Evolutionary conservation across 2,797 vertebrate genomes (phyloP).

Genomic region (Melanotaenia trifasciata): DNA sequence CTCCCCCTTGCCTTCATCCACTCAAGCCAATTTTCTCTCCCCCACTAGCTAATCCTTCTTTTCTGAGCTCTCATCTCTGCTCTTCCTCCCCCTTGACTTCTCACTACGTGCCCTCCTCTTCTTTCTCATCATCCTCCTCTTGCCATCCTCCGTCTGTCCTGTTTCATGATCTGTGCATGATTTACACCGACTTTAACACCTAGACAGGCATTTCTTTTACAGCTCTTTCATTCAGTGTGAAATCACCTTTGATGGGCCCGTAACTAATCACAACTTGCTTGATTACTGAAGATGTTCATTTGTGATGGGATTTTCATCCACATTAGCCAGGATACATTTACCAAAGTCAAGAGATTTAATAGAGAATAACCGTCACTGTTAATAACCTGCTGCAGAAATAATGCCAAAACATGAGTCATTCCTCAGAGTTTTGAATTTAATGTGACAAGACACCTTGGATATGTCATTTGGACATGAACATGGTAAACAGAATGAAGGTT

Average conservation of each 20-base stretch:
- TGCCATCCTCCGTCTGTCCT: background rate
- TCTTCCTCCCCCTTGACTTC: constrained; percentile 24
- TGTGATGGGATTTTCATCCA: background rate
- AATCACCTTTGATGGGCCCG: background rate
- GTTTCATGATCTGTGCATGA: constrained; percentile 25
- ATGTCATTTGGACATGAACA: background rate
- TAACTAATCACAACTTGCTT: constrained; percentile 7
- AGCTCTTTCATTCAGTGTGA: constrained; percentile 22
- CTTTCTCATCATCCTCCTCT: constrained; percentile 13
- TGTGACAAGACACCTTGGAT: background rate
- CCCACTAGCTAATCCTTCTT: constrained; percentile 37
- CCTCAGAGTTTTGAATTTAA: background rate
- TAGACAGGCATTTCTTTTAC: constrained; percentile 16
- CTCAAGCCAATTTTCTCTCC: constrained; percentile 27
- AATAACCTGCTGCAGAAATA: background rate
- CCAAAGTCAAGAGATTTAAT: background rate
- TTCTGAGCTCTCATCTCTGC: constrained; percentile 28
- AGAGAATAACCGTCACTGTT: background rate
- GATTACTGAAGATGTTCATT: background rate
- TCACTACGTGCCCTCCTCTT: constrained; percentile 3
- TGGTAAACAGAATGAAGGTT: background rate
- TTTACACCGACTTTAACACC: constrained; percentile 2
- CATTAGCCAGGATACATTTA: background rate
- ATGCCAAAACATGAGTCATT: background rate
- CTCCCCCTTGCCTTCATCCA: constrained; percentile 46